Evolutionary conservation across 2,888 invertebrate genomes (phyloP), one percentile per base, ranked within the genome.

Genomic region (Alsophila aescularia): DNA sequence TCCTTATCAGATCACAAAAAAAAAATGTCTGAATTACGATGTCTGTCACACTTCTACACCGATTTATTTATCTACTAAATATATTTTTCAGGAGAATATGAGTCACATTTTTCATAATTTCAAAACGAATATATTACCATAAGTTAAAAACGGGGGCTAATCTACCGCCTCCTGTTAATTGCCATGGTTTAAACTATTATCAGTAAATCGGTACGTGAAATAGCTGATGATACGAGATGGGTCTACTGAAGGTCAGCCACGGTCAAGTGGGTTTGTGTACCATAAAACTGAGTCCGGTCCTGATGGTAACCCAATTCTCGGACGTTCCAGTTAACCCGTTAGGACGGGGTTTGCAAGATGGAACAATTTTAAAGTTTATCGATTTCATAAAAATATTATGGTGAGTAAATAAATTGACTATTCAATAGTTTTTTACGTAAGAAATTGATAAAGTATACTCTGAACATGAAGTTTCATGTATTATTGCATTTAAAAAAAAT

Each of bases 271-370:
- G 80, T 82, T 70, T 79, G 69, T 80, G 69, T 71, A 70, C 67
- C 69, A 67, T 69, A 68, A 72, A 75, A 75, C 71, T 72, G 69
- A 69, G 72, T 67, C 72, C 77, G 77, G 81, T 24, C 24, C 7
- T 7, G 24, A 24, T 79, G 77, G 89, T 77, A 87, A 89, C 75
- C 68, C 58, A 77, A 84, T 65, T 65, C 75, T 79, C 59, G 62
- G 64, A 70, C 65, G 67, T 81, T 77, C 76, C 77, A 76, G 66
- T 62, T 70, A 75, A 72, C 67, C 65, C 60, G 67, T 67, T 61
- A 59, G 73, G 73, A 79, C 44, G 69, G 68, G 49, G 62, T 62
- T 77, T 75, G 67, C 69, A 10, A 45, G 18, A 62, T 43, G 18
- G 21, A 36, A 57, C 37, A 18, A 72, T 43, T 21, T 5, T 15